phyloP scores from a whole-genome alignment of 92 coral and sea anemone genomes.

The Umimayanthus chanpuru region DNA sequence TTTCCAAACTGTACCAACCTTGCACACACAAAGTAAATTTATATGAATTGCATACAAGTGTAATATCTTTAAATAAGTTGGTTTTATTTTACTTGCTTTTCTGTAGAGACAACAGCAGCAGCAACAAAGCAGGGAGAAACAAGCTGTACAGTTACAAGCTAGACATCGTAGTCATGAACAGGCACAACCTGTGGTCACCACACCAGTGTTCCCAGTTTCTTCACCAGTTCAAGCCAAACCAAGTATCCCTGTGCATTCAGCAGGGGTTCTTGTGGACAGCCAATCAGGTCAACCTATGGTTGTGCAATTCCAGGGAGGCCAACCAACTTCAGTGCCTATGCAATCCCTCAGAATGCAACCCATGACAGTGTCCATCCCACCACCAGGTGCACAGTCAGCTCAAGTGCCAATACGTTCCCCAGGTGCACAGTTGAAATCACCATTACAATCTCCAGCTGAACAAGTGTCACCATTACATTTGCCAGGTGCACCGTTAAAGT shows the following conservation, averaged over 20 bases:
- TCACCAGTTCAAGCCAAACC: slow-evolving; percentile 5
- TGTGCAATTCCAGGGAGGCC: not conserved
- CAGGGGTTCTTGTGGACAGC: not conserved
- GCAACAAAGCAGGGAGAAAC: not conserved
- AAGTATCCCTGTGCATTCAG: not conserved
- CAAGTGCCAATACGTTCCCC: not conserved
- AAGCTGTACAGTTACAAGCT: not conserved
- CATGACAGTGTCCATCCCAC: not conserved
- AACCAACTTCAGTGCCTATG: slow-evolving; percentile 6
- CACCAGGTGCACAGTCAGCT: not conserved
- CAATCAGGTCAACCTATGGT: slow-evolving; percentile 1
- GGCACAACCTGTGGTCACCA: not conserved
- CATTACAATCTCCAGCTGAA: too few species aligned
- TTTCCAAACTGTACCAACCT: too few species aligned
- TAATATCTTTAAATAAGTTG: not conserved
- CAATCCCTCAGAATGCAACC: not conserved
- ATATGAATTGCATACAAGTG: not conserved
- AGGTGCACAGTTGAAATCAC: not conserved
- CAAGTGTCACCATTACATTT: too few species aligned
- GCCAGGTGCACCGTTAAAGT: too few species aligned
- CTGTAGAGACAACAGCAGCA: slow-evolving; percentile 5
- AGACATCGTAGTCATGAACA: slow-evolving; percentile 5
- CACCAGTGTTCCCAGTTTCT: not conserved
- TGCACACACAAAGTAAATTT: too few species aligned
- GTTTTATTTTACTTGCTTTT: not conserved